Evolutionary conservation across 2,888 invertebrate genomes (phyloP), one percentile per base, ranked within the genome.

Genomic region (Acanthoscelides obtectus): DNA sequence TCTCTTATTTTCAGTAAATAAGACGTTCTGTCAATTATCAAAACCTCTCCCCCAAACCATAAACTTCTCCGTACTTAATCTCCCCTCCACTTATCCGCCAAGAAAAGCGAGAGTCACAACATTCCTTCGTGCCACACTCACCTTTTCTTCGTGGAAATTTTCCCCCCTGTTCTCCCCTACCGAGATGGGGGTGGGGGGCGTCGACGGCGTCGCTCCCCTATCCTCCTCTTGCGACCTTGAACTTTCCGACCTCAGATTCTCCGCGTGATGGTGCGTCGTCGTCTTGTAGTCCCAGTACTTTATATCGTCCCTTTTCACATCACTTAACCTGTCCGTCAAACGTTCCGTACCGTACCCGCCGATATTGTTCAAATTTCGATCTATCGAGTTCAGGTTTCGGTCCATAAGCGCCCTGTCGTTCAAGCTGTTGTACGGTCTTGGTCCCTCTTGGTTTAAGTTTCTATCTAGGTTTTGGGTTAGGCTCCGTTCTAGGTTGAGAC

Each of bases 111-210:
- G 45, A 45, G 45, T 45, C 45, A 45, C 45, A 45, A 45, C 45
- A 45, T 45, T 45, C 45, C 45, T 45, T 45, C 45, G 45, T 45
- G 45, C 45, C 12, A 45, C 6, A 45, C 71, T 75, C 79, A 86
- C 86, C 85, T 86, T 86, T 81, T 86, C 86, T 77, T 85, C 85
- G 76, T 83, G 84, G 79, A 85, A 86, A 78, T 83, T 85, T 75
- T 86, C 86, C 73, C 85, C 86, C 77, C 86, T 85, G 77, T 83
- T 85, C 76, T 86, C 86, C 73, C 85, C 86, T 76, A 86, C 86
- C 64, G 85, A 85, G 27, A 86, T 80, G 67, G 86, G 87, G 77
- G 87, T 87, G 74, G 86, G 86, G 71, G 87, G 87, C 76, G 86
- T 86, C 73, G 86, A 84, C 74, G 87, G 85, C 72, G 85, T 85